Conservation (phyloP, 2,888 invertebrate species). For the Diaprepes abbreviatus region DNA sequence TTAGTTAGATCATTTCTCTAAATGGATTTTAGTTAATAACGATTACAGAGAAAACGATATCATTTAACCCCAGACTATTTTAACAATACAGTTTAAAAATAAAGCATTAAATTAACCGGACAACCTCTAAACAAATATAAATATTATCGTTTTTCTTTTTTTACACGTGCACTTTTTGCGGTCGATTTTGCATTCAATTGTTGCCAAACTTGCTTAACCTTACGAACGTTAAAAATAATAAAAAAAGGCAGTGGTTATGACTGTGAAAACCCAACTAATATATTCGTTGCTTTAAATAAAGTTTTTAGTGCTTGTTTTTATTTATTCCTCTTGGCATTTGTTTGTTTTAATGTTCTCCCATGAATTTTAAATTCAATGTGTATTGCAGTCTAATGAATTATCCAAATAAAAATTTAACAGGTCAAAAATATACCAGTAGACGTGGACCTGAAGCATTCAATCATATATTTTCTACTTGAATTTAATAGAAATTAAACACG, state of each 20-base stretch:
- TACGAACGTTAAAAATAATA: not conserved
- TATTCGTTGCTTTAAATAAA: not conserved
- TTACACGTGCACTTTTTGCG: constrained; percentile 17
- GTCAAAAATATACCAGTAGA: too few species aligned
- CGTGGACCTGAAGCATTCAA: too few species aligned
- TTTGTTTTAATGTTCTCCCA: not conserved
- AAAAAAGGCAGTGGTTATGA: not conserved
- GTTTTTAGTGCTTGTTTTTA: not conserved
- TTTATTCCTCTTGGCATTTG: not conserved
- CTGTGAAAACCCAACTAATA: not conserved
- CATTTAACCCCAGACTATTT: not conserved
- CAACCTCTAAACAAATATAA: constrained; percentile 12
- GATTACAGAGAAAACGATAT: too few species aligned
- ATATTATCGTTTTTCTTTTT: constrained; percentile 7
- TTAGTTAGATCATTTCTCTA: too few species aligned
- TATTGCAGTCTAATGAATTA: too few species aligned
- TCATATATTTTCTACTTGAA: too few species aligned
- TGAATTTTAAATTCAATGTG: not conserved
- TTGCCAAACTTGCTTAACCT: constrained; percentile 8
- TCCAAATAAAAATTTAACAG: too few species aligned
- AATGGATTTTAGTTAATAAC: too few species aligned
- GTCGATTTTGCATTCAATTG: constrained; percentile 14
- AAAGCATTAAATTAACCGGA: constrained; percentile 1
- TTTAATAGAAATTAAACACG: too few species aligned
- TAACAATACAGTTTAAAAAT: constrained; percentile 9